These are phyloP conservation scores for Eupeodes corollae DNA, from an alignment of 1,140 invertebrate genomes.

Conservation along the genomic window DNA sequence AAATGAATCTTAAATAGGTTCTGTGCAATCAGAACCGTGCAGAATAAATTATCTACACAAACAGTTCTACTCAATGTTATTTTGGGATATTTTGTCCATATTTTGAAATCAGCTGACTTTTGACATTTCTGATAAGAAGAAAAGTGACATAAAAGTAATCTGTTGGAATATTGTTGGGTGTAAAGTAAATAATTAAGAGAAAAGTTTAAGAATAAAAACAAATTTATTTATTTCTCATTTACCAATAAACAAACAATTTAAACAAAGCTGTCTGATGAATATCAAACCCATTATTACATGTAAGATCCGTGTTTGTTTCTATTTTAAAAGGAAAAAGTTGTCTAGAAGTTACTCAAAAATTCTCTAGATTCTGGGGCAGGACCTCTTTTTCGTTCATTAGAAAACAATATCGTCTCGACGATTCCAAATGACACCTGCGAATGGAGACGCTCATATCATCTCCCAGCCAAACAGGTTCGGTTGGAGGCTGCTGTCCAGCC, in stretches of 20 bases:
- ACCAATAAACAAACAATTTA: not conserved
- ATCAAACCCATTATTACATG: conserved; percentile 33
- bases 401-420: conserved; percentile 60
- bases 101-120: too few species aligned
- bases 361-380: conserved; percentile 76
- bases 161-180: too few species aligned
- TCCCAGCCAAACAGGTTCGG: conserved; percentile 69
- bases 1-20: too few species aligned
- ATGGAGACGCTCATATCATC: conserved; percentile 76
- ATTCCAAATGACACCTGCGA: conserved; percentile 77
- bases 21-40: too few species aligned
- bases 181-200: too few species aligned
- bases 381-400: conserved; percentile 71
- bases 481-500: conserved; percentile 75
- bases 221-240: too few species aligned
- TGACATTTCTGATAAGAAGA: too few species aligned
- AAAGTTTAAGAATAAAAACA: too few species aligned
- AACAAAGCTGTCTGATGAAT: conserved; percentile 16
- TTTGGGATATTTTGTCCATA: too few species aligned
- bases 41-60: too few species aligned
- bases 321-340: not conserved
- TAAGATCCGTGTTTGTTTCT: conserved; percentile 9
- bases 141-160: too few species aligned
- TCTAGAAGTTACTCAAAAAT: not conserved
- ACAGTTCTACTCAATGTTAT: too few species aligned